Evolutionary conservation across 2,888 invertebrate species (phyloP), one percentile per base, ranked within the genome.

Genomic region (Troides oblongomaculatus): DNA sequence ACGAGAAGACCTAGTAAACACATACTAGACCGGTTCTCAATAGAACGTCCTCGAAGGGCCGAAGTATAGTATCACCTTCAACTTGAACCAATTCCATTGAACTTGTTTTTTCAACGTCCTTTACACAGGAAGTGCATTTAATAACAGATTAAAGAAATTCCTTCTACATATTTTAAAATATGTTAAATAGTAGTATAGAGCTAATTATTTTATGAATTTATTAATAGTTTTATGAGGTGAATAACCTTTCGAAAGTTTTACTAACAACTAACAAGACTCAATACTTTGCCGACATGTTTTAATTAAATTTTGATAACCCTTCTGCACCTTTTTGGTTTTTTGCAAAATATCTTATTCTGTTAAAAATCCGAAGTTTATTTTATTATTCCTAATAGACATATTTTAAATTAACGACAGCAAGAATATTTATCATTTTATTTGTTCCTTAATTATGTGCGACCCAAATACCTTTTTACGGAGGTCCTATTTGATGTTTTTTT

Each of bases 31-130:
- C 87, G 88, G 89, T 90, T 86, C 78, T 76, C 72, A 75, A 76
- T 79, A 77, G 78, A 73, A 78, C 80, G 82, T 82, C 80, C 83
- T 78, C 74, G 77, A 85, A 88, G 89, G 88, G 88, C 84, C 86
- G 86, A 70, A 73, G 73, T 72, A 73, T 73, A 74, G 74, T 76
- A 74, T 71, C 74, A 74, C 72, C 76, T 75, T 73, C 73, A 75
- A 77, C 78, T 74, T 76, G 72, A 74, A 76, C 74, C 72, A 74
- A 74, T 77, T 72, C 58, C 72, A 70, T 68, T 74, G 70, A 71
- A 71, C 70, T 64, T 23, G 46, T 56, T 21, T 14, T 5, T 23
- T 7, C 50, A 17, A 56, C 18, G 64, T 57, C 62, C 64, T 64
- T 64, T 43, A 25, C 25, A 18, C 30, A 64, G 66, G 67, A 71